A percentile compares a stretch with the other conserved stretches of the same genome.
phyloP scores from a whole-genome alignment of 2,113 vertebrate genomes.

The Larimichthys polyactis region DNA sequence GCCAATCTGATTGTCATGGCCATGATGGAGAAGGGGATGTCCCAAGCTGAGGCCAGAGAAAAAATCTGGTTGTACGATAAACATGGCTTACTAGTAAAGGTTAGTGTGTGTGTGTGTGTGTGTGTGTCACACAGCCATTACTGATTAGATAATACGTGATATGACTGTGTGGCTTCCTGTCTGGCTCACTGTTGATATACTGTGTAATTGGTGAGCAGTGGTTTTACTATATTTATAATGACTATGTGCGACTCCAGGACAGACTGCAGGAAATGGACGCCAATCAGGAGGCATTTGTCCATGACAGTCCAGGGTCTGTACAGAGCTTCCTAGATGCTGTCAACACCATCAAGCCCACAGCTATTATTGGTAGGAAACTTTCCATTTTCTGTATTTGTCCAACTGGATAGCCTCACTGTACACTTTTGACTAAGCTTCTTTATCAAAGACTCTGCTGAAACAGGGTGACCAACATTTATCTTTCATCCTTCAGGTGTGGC shows the following conservation, averaged over 20 bases:
- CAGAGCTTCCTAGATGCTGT: constrained; percentile 93
- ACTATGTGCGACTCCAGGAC: constrained; percentile 78
- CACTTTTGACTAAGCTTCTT: neutral
- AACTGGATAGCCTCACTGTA: neutral
- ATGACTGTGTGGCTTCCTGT: constrained; percentile 66
- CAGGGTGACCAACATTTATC: neutral
- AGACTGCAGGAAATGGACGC: constrained; percentile 84
- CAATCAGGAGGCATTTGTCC: constrained; percentile 91
- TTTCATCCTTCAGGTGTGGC: constrained; percentile 88
- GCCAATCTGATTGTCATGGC: constrained; percentile 98
- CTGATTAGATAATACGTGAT: constrained; percentile 79
- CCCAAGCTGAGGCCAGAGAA: constrained; percentile 86
- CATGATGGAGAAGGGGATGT: constrained; percentile 90
- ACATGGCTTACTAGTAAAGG: constrained; percentile 91
- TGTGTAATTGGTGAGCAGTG: neutral
- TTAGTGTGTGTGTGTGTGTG: constrained; percentile 62
- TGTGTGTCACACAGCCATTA: constrained; percentile 62
- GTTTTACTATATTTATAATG: neutral
- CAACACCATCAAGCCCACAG: constrained; percentile 90
- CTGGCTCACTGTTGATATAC: constrained; percentile 2
- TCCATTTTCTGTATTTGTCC: neutral
- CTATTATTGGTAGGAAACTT: constrained; percentile 89
- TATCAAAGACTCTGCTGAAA: no score
- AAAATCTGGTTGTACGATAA: constrained; percentile 98
- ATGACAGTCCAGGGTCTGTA: constrained; percentile 85